Evolutionary conservation across 2,113 vertebrate genomes (phyloP).

Genomic region (Anas platyrhynchos): DNA sequence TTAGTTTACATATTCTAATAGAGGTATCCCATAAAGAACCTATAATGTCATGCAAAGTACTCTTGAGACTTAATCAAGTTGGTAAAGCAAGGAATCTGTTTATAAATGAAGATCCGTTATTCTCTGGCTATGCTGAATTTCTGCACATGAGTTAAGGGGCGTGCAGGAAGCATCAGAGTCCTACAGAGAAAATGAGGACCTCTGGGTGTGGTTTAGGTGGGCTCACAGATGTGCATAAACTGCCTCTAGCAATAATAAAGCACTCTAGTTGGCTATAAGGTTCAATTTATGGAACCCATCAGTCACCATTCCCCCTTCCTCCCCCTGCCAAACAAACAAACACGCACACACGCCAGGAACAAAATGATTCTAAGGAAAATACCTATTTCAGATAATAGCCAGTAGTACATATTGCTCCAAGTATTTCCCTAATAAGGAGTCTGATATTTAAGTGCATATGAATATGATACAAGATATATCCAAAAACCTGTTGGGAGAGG

Average conservation of each 20-base stretch:
- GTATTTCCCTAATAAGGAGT: neutral
- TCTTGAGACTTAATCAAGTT: conserved; percentile 24
- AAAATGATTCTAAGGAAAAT: conserved; percentile 4
- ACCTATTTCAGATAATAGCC: neutral
- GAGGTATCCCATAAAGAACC: conserved; percentile 10
- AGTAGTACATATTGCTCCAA: neutral
- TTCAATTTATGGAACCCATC: neutral
- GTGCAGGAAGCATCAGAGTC: neutral
- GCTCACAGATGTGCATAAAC: conserved; percentile 4
- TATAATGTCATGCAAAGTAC: neutral
- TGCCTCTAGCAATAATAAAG: neutral
- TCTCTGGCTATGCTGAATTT: neutral
- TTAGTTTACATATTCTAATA: conserved; percentile 12
- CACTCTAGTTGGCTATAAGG: neutral
- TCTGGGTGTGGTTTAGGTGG: neutral
- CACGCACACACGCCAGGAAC: neutral
- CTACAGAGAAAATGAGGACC: conserved; percentile 5
- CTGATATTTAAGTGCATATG: neutral
- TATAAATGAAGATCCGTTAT: conserved; percentile 23
- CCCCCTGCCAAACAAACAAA: neutral
- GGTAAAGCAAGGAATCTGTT: neutral
- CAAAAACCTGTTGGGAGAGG: neutral
- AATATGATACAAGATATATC: neutral
- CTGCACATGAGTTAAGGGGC: neutral
- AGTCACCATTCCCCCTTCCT: neutral